phyloP scores from a whole-genome alignment of 2,888 invertebrate genomes.

The Parochlus steinenii region DNA sequence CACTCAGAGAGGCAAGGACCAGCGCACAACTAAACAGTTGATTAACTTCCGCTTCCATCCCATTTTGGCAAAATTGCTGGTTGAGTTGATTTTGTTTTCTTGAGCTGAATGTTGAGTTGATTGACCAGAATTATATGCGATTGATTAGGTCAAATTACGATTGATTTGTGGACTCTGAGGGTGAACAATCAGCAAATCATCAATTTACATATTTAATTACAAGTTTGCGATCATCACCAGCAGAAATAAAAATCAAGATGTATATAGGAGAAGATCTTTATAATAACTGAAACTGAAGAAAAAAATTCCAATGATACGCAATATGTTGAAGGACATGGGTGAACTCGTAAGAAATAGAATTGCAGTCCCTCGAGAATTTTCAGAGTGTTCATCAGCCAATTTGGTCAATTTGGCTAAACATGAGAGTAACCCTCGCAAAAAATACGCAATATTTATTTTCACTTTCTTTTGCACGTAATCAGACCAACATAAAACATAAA shows the following conservation, averaged over 20 bases:
- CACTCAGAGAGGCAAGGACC: not conserved
- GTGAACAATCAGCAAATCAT: no score
- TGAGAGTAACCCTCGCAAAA: not conserved
- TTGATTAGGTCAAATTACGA: no score
- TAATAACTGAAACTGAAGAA: not conserved
- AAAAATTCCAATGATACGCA: not conserved
- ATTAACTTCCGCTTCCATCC: no score
- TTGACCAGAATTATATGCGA: no score
- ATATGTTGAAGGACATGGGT: not conserved
- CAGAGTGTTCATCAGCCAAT: not conserved
- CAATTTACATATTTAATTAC: no score
- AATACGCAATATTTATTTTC: conserved; percentile 10
- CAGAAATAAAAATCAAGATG: not conserved
- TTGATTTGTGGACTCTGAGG: no score
- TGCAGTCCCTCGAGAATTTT: conserved; percentile 1
- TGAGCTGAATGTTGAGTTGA: no score
- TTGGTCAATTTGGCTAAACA: not conserved
- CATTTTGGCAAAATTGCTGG: no score
- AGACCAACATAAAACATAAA: not conserved
- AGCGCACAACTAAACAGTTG: not conserved
- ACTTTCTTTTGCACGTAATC: not conserved
- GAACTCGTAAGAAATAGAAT: not conserved
- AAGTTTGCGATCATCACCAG: no score
- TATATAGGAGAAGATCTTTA: not conserved
- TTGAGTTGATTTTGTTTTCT: no score